These are phyloP conservation scores for Chrysomallon squamiferum DNA, from an alignment of 1,140 invertebrate species.

Conservation along the genomic window DNA sequence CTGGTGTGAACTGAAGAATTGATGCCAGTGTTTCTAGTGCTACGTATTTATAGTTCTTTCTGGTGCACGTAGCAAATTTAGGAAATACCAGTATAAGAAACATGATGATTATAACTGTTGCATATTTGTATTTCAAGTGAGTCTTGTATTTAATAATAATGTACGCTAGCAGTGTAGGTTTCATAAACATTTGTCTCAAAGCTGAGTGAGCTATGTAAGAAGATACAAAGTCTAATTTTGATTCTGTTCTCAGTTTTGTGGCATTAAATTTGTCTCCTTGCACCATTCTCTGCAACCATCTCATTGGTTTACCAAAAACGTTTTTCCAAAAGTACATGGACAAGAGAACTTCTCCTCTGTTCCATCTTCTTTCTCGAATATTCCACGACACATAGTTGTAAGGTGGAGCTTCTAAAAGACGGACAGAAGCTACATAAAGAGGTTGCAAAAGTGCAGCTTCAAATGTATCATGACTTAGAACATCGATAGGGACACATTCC, in stretches of 20 bases:
- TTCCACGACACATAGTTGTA: conserved; percentile 56
- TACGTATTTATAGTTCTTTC: conserved; percentile 45
- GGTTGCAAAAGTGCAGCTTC: conserved; percentile 53
- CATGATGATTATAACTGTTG: conserved; percentile 47
- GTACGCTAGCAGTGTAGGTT: conserved; percentile 47
- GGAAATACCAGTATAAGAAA: conserved; percentile 51
- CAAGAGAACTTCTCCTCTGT: conserved; percentile 48
- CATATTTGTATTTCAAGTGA: conserved; percentile 35
- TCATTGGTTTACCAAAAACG: conserved; percentile 41
- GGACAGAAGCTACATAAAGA: conserved; percentile 38
- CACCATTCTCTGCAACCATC: conserved; percentile 44
- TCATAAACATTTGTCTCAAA: conserved; percentile 54
- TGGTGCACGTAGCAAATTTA: conserved; percentile 48
- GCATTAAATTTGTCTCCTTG: conserved; percentile 37
- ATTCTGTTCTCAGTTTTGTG: conserved; percentile 45
- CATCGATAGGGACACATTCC: conserved; percentile 56
- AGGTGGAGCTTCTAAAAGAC: conserved; percentile 46
- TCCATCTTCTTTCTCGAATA: conserved; percentile 54
- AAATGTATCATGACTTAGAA: conserved; percentile 57
- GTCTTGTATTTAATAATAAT: conserved; percentile 43
- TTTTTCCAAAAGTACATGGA: conserved; percentile 56
- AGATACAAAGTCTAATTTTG: conserved; percentile 47
- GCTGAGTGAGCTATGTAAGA: conserved; percentile 50
- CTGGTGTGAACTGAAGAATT: conserved; percentile 54
- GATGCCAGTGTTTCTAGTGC: conserved; percentile 51